Evolutionary conservation across 1,140 invertebrate species (phyloP).

Genomic region (Dendroctonus valens): DNA sequence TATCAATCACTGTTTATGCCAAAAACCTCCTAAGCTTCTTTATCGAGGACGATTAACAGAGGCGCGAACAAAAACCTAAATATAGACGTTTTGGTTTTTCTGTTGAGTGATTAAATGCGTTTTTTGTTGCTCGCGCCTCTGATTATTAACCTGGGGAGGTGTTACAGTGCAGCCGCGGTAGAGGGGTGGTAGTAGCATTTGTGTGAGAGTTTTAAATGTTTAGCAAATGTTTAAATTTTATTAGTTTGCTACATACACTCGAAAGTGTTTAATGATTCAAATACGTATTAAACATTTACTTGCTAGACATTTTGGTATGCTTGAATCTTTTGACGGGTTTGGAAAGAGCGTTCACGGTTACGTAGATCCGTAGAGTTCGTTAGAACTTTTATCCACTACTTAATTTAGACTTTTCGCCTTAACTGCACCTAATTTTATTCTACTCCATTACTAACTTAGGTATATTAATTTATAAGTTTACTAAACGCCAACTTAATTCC

Average conservation of each 20-base stretch:
- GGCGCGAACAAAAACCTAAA: conserved; percentile 1
- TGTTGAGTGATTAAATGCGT: background rate
- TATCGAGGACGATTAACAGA: background rate
- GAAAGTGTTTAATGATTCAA: background rate
- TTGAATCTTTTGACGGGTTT: conserved; percentile 21
- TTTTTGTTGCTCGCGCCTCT: conserved; percentile 19
- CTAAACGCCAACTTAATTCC: too few relatives aligned
- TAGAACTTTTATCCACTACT: conserved; percentile 20
- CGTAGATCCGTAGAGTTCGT: conserved; percentile 22
- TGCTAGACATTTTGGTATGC: conserved; percentile 27
- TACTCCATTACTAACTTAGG: conserved; percentile 29
- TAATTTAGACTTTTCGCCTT: conserved; percentile 22
- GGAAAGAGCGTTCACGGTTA: conserved; percentile 26
- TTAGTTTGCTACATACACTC: background rate
- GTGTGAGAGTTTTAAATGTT: conserved; percentile 30
- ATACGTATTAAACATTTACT: conserved; percentile 9
- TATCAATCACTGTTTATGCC: background rate
- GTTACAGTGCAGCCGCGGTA: conserved; percentile 51
- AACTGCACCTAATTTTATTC: conserved; percentile 29
- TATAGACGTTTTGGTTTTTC: too few relatives aligned
- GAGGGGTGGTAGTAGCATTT: conserved; percentile 38
- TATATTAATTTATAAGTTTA: background rate
- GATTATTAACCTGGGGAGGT: conserved; percentile 41
- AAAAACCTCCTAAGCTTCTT: background rate
- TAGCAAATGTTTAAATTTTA: conserved; percentile 8